phyloP scores from a whole-genome alignment of 1,140 invertebrate species.

The Atta cephalotes region DNA sequence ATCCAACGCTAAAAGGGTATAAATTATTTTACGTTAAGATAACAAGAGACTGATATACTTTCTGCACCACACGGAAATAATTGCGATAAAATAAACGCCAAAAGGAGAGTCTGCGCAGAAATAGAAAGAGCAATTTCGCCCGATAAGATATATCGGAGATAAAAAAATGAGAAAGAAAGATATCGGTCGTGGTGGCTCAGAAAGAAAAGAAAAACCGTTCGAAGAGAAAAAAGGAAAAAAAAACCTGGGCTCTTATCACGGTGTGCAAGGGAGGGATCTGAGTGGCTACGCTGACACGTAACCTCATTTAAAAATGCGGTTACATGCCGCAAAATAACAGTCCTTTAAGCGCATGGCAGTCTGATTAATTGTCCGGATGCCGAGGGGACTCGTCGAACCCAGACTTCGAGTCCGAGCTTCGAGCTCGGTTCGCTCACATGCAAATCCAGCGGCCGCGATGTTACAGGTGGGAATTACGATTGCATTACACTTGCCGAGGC shows the following conservation, averaged over 20 bases:
- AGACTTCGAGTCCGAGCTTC: neutral
- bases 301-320: conserved; percentile 72
- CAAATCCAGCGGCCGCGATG: conserved; percentile 64
- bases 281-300: conserved; percentile 58
- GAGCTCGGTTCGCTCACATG: conserved; percentile 54
- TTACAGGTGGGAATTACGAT: conserved; percentile 73
- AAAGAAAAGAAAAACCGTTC: conserved; percentile 56
- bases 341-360: conserved; percentile 63
- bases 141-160: conserved; percentile 21
- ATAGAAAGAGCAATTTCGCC: conserved; percentile 7
- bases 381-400: conserved; percentile 7
- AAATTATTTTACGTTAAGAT: conserved; percentile 19
- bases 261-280: conserved; percentile 6
- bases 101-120: neutral
- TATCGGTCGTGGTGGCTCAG: conserved; percentile 30
- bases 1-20: neutral
- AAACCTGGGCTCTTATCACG: conserved; percentile 41
- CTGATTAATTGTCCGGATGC: conserved; percentile 70
- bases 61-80: neutral
- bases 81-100: conserved; percentile 21
- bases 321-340: conserved; percentile 70
- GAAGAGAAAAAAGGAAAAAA: neutral
- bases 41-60: conserved; percentile 2
- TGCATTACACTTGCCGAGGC: conserved; percentile 46
- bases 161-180: conserved; percentile 48